A percentile compares a stretch with the other conserved stretches of the same genome.
Evolutionary conservation across 1,140 invertebrate genomes (phyloP).

Genomic region (Brachionus rotundiformis): DNA sequence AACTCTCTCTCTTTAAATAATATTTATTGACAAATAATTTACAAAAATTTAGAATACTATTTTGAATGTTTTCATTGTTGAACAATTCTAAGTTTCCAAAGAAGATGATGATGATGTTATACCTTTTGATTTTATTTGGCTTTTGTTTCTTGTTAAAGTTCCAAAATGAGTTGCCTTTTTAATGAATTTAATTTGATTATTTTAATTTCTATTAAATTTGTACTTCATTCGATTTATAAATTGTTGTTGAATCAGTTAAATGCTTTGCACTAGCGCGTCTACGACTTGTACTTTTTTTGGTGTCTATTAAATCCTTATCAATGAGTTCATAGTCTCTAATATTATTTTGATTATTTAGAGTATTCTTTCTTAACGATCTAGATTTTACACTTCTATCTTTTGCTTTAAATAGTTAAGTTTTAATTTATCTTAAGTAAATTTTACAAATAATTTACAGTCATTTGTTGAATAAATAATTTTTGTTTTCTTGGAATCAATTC

Average conservation of each 20-base stretch:
- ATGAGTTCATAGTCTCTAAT: constrained; percentile 44
- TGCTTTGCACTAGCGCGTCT: constrained; percentile 6
- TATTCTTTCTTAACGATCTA: neutral
- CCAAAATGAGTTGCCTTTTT: constrained; percentile 39
- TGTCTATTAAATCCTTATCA: neutral
- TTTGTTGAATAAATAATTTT: neutral
- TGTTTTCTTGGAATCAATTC: neutral
- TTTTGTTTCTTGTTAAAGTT: constrained; percentile 36
- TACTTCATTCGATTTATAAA: constrained; percentile 51
- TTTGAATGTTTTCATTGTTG: neutral
- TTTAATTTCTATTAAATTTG: neutral
- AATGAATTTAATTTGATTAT: neutral
- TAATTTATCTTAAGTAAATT: no score
- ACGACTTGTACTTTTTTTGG: neutral
- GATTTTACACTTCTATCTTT: neutral
- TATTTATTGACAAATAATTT: constrained; percentile 1
- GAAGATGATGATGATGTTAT: neutral
- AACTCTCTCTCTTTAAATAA: no score
- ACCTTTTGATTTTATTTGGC: neutral
- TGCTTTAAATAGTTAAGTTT: no score
- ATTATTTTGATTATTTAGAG: constrained; percentile 3
- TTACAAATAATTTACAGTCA: neutral
- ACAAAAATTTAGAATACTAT: neutral
- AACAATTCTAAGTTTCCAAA: neutral
- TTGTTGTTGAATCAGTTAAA: neutral